Evolutionary conservation across 2,113 vertebrate genomes (phyloP).

Genomic region (Muscicapa adusta): DNA sequence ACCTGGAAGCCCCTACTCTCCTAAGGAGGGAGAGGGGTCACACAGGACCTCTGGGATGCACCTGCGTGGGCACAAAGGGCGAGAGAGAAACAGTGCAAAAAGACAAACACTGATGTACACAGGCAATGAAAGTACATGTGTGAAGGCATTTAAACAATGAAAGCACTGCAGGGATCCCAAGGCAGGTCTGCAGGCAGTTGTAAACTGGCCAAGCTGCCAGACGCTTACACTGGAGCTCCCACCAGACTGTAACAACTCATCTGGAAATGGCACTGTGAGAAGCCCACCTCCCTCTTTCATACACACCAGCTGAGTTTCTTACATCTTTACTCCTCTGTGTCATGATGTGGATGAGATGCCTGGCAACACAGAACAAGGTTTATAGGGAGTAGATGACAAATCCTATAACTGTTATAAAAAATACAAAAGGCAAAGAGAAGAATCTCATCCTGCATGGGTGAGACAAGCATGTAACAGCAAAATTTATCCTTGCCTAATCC

Average conservation of each 20-base stretch:
- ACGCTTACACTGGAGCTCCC: background rate
- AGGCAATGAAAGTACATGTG: background rate
- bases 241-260: background rate
- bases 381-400: background rate
- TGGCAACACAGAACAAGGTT: background rate
- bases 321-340: background rate
- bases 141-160: background rate
- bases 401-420: background rate
- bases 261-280: background rate
- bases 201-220: background rate
- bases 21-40: background rate
- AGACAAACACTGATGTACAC: background rate
- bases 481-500: background rate
- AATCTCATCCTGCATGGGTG: background rate
- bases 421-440: background rate
- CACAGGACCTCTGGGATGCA: background rate
- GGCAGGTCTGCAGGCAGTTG: background rate
- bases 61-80: accelerated
- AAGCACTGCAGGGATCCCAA: background rate
- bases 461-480: background rate
- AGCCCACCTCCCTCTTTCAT: background rate
- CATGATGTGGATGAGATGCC: background rate
- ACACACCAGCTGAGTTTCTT: background rate
- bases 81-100: background rate
- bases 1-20: background rate